phyloP scores from a whole-genome alignment of 2,888 invertebrate species.

The Eupithecia pulchellata region DNA sequence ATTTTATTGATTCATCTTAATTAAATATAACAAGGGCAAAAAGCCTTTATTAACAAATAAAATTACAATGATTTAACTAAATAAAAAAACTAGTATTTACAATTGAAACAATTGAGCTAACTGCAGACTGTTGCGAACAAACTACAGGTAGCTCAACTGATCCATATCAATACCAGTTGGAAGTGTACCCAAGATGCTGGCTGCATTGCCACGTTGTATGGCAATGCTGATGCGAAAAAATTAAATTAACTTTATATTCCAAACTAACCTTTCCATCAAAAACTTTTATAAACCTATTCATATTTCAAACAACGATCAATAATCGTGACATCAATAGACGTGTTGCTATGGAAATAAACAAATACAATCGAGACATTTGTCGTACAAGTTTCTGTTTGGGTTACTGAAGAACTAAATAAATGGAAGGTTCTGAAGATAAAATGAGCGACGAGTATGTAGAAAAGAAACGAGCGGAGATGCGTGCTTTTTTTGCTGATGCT shows the following conservation, averaged over 20 bases:
- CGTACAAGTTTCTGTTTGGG: background rate
- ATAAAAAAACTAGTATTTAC: no score
- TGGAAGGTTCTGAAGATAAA: slow-evolving; percentile 55
- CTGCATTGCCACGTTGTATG: no score
- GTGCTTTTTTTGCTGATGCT: slow-evolving; percentile 67
- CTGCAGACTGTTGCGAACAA: no score
- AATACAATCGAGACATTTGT: slow-evolving; percentile 14
- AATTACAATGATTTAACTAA: no score
- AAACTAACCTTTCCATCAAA: background rate
- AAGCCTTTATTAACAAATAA: no score
- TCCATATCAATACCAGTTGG: no score
- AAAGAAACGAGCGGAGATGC: slow-evolving; percentile 67
- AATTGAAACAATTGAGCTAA: no score
- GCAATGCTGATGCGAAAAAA: no score
- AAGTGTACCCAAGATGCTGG: no score
- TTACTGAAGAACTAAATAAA: slow-evolving; percentile 33
- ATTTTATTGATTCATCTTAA: no score
- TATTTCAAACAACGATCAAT: slow-evolving; percentile 61
- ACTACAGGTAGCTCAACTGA: no score
- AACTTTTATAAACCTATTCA: slow-evolving; percentile 24
- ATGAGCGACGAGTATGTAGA: slow-evolving; percentile 58
- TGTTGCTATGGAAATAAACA: slow-evolving; percentile 59
- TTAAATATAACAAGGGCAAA: no score
- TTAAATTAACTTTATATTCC: background rate
- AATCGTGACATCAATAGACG: slow-evolving; percentile 46